These are phyloP conservation scores for Bombyx mori DNA, from an alignment of 1,140 invertebrate species.

Conservation along the genomic window DNA sequence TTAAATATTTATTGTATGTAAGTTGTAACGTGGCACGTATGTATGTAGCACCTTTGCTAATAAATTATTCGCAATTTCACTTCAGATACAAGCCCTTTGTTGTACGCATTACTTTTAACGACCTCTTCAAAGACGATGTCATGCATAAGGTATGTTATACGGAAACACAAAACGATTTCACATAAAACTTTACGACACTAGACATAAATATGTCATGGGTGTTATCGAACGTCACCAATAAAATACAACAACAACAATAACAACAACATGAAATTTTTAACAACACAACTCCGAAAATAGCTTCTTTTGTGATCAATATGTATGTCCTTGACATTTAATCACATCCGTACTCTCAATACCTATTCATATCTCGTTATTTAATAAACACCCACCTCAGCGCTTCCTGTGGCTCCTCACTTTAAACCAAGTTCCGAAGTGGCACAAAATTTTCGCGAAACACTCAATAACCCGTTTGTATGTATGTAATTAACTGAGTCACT, in stretches of 20 bases:
- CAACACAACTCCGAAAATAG: background rate
- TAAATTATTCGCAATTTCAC: conserved; percentile 50
- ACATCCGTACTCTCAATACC: conserved; percentile 26
- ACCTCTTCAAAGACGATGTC: conserved; percentile 11
- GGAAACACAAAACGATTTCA: background rate
- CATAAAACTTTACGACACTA: background rate
- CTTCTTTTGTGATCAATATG: conserved; percentile 51
- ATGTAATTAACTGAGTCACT: conserved; percentile 23
- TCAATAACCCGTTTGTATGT: conserved; percentile 4
- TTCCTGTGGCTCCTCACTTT: conserved; percentile 12
- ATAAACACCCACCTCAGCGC: conserved; percentile 46
- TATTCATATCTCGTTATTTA: conserved; percentile 35
- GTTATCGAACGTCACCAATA: background rate
- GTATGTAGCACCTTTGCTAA: conserved; percentile 39
- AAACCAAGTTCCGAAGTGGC: conserved; percentile 18
- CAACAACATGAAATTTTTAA: background rate
- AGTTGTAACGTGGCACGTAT: conserved; percentile 22
- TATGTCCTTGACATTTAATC: conserved; percentile 62
- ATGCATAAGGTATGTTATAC: conserved; percentile 5
- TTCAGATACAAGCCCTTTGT: conserved; percentile 33
- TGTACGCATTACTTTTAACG: conserved; percentile 33
- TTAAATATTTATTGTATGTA: conserved; percentile 35
- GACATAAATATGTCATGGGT: background rate
- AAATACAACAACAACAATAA: background rate
- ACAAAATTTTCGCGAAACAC: conserved; percentile 24